phyloP scores from a whole-genome alignment of 2,888 invertebrate genomes.

The Vandiemenella viatica region DNA sequence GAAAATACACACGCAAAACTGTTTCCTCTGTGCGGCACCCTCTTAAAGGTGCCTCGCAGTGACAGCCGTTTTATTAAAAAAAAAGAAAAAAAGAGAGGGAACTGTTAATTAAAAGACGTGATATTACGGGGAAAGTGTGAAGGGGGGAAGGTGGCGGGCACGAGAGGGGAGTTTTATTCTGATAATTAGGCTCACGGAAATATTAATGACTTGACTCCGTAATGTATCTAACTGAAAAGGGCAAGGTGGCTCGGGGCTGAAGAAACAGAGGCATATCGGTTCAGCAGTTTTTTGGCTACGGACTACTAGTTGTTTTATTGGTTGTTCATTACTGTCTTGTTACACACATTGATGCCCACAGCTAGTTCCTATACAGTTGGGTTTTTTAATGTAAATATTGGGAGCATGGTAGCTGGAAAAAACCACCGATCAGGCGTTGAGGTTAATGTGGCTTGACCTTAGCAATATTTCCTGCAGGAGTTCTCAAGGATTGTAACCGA shows the following conservation, averaged over 20 bases:
- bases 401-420: no score
- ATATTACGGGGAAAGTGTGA: constrained; percentile 1
- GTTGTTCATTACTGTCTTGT: no score
- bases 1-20: neutral
- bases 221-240: neutral
- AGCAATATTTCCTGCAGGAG: no score
- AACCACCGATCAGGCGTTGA: no score
- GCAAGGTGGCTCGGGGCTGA: neutral
- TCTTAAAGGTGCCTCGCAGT: constrained; percentile 2
- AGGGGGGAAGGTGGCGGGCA: neutral
- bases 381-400: no score
- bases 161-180: neutral
- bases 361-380: no score
- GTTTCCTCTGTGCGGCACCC: neutral
- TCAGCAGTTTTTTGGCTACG: no score
- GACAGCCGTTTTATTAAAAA: neutral
- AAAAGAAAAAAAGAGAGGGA: neutral
- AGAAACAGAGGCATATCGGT: no score
- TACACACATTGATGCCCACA: no score
- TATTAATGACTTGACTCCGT: neutral
- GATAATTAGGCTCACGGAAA: neutral
- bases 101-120: constrained; percentile 3
- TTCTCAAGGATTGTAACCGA: no score
- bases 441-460: no score
- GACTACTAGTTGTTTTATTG: no score